Evolutionary conservation across 2,113 vertebrate genomes (phyloP), one percentile per base, ranked within the genome.

Genomic region (Xyliphius kryptos): DNA sequence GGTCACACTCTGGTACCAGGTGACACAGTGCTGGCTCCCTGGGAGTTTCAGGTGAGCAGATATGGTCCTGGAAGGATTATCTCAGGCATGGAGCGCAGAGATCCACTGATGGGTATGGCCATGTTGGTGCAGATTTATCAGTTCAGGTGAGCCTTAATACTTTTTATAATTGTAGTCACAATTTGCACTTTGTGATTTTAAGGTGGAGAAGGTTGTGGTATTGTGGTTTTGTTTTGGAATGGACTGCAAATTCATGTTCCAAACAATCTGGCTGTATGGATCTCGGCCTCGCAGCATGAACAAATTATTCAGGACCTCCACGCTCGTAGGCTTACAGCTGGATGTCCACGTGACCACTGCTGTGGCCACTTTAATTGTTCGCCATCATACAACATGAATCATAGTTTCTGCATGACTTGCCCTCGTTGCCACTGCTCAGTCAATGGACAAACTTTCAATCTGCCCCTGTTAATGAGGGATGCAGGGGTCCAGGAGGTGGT

Each of bases 171-270:
- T 2, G 11, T 37, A 5, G 26, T 9, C 8, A 63, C 13, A 46
- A 12, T 16, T 50, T 14, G 47, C n/a, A 6, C 37, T 43, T 41
- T 41, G 3, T 41, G 1, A 11, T n/a, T 57, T 68, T 13, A 64
- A 92, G 93, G 43, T 41, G 80, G 77, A 13, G 77, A 79, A 61
- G 83, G 84, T 61, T 60, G 74, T 64, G 76, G 86, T 69, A 74
- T 94, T 48, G 71, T 21, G 1, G 82, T 95, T 66, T 71, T 82
- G 48, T 91, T 94, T 75, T 96, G 93, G 92, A 89, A 92, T 21
- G 80, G 86, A 48, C 80, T 74, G 55, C 81, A 75, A 56, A 74
- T 68, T 14, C 76, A 80, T 16, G 74, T 93, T 17, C 84, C 88
- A 0, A 3, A 14, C 26, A 77, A 70, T 5, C 75, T 85, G 51